A percentile compares a stretch with the other conserved stretches of the same genome.
phyloP scores from a whole-genome alignment of 2,113 vertebrate genomes.

The Macheiramphus alcinus region DNA sequence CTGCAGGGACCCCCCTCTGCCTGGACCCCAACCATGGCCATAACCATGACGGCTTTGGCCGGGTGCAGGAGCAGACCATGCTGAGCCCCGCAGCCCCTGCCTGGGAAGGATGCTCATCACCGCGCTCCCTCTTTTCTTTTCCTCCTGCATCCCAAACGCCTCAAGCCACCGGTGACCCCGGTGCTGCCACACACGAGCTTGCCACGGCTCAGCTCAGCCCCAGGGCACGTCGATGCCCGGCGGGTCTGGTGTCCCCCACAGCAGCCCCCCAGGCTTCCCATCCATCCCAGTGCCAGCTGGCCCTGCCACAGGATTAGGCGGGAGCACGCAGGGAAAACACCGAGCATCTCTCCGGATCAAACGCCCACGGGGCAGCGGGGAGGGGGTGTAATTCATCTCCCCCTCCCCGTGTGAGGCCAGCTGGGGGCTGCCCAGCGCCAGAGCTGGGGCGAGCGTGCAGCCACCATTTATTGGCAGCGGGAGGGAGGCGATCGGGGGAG shows the following conservation, averaged over 20 bases:
- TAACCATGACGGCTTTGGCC: accelerated
- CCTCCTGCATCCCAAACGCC: background rate
- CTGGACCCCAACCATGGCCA: accelerated
- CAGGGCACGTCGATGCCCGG: accelerated
- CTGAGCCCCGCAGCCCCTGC: background rate
- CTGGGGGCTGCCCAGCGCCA: background rate
- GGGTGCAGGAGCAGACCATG: background rate
- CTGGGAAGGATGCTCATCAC: accelerated
- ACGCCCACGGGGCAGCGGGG: background rate
- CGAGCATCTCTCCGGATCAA: background rate
- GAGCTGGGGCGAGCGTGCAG: background rate
- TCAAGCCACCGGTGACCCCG: background rate
- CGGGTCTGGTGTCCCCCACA: accelerated
- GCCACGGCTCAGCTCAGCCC: accelerated
- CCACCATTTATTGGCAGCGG: background rate
- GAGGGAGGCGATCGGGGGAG: background rate
- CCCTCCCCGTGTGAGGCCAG: accelerated
- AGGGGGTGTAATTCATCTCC: background rate
- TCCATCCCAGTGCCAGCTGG: slow-evolving; percentile 1
- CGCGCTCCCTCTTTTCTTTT: background rate
- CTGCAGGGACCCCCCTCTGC: background rate
- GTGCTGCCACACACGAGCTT: background rate
- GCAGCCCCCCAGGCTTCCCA: background rate
- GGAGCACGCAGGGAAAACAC: background rate
- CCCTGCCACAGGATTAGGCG: background rate